phyloP scores from a whole-genome alignment of 2,113 vertebrate species.

The human region DNA sequence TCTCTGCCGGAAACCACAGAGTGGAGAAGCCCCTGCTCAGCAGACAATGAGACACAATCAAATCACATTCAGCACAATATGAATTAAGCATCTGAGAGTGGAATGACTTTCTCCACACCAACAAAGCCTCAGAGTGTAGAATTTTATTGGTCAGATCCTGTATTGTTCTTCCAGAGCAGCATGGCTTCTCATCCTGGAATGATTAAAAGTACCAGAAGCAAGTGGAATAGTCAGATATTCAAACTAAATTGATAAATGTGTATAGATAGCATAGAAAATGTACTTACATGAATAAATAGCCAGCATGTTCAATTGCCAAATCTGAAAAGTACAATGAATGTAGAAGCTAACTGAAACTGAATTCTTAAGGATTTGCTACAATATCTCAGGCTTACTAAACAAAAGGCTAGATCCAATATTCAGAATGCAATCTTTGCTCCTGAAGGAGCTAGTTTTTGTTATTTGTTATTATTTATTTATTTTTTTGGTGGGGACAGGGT shows the following conservation, averaged over 20 bases:
- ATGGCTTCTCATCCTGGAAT: not conserved
- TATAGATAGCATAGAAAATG: not conserved
- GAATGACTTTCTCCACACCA: constrained; percentile 53
- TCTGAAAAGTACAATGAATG: not conserved
- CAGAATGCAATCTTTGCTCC: not conserved
- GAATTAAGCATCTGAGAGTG: constrained; percentile 61
- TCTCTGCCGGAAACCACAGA: constrained; percentile 39
- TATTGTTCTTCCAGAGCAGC: not conserved
- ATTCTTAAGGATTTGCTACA: not conserved
- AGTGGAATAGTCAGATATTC: not conserved
- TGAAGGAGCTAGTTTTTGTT: not conserved
- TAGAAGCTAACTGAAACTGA: not conserved
- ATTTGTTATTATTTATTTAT: too few species aligned
- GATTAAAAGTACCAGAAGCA: constrained; percentile 6
- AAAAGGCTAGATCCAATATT: not conserved
- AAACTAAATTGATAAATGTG: not conserved
- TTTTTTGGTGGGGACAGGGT: too few species aligned
- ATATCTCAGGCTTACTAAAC: not conserved
- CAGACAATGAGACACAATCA: constrained; percentile 44
- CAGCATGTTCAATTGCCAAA: not conserved
- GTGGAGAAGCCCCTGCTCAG: constrained; percentile 53
- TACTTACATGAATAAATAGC: not conserved
- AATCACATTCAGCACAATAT: constrained; percentile 50
- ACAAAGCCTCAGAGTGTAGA: not conserved
- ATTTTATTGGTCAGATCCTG: not conserved